Evolutionary conservation across 2,113 vertebrate genomes (phyloP).

Genomic region (Sturnira hondurensis): DNA sequence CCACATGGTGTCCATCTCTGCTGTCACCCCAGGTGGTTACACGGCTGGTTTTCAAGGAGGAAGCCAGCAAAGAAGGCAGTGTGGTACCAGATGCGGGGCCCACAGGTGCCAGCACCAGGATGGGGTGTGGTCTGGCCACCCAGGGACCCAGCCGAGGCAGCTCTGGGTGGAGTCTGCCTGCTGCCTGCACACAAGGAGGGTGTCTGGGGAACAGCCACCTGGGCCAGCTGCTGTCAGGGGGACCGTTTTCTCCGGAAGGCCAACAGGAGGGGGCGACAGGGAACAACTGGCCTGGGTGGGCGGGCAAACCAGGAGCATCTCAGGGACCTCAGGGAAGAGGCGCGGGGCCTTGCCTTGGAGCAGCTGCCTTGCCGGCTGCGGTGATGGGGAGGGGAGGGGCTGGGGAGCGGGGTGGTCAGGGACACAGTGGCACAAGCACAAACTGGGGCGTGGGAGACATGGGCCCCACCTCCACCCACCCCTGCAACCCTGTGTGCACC

Average conservation of each 20-base stretch:
- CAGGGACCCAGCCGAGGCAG: background rate
- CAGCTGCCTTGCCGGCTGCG: background rate
- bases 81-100: background rate
- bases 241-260: background rate
- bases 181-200: background rate
- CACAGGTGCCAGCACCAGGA: rapidly evolving
- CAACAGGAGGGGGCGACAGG: background rate
- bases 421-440: too few relatives aligned
- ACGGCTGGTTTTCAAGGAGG: background rate
- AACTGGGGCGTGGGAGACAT: too few relatives aligned
- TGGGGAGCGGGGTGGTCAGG: rapidly evolving
- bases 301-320: background rate
- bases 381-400: background rate
- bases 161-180: background rate
- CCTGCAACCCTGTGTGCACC: background rate
- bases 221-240: background rate
- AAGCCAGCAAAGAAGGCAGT: background rate
- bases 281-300: background rate
- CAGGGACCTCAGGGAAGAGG: too few relatives aligned
- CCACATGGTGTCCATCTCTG: background rate
- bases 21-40: background rate
- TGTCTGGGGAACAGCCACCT: background rate
- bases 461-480: background rate
- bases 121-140: too few relatives aligned
- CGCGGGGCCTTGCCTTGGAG: background rate